Conservation (phyloP, 2,888 invertebrate species). For the Sesamia inferens region DNA sequence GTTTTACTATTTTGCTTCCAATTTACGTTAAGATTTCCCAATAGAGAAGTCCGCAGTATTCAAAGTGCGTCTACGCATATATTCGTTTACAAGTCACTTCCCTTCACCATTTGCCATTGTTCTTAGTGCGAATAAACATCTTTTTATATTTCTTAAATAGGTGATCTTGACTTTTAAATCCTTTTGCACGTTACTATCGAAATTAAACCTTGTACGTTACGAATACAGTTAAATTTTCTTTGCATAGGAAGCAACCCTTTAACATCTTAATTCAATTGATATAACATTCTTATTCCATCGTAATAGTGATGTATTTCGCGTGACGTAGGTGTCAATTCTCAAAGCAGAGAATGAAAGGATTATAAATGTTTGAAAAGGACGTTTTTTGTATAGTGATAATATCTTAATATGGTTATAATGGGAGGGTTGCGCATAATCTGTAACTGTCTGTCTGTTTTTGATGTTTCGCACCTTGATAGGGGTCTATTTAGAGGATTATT, state of each 20-base stretch:
- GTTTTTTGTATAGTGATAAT: slow-evolving; percentile 81
- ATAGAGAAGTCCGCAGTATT: slow-evolving; percentile 63
- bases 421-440: slow-evolving; percentile 85
- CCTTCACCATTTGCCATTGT: slow-evolving; percentile 81
- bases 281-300: slow-evolving; percentile 44
- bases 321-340: slow-evolving; percentile 66
- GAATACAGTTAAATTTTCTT: slow-evolving; percentile 12
- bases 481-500: slow-evolving; percentile 70
- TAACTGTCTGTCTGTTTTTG: slow-evolving; percentile 86
- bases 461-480: slow-evolving; percentile 84
- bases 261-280: slow-evolving; percentile 62
- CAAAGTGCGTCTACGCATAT: slow-evolving; percentile 52
- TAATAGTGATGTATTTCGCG: slow-evolving; percentile 64
- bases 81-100: slow-evolving; percentile 77
- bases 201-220: neutral
- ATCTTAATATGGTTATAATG: slow-evolving; percentile 88
- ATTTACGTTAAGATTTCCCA: slow-evolving; percentile 55
- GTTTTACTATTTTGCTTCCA: slow-evolving; percentile 2
- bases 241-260: slow-evolving; percentile 53
- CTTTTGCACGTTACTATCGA: slow-evolving; percentile 44
- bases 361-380: slow-evolving; percentile 81
- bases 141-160: slow-evolving; percentile 76
- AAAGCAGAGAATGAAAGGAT: slow-evolving; percentile 82
- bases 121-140: slow-evolving; percentile 80
- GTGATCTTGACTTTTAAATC: slow-evolving; percentile 78